phyloP scores from a whole-genome alignment of 2,113 vertebrate genomes.

The Pangasianodon gigas region DNA sequence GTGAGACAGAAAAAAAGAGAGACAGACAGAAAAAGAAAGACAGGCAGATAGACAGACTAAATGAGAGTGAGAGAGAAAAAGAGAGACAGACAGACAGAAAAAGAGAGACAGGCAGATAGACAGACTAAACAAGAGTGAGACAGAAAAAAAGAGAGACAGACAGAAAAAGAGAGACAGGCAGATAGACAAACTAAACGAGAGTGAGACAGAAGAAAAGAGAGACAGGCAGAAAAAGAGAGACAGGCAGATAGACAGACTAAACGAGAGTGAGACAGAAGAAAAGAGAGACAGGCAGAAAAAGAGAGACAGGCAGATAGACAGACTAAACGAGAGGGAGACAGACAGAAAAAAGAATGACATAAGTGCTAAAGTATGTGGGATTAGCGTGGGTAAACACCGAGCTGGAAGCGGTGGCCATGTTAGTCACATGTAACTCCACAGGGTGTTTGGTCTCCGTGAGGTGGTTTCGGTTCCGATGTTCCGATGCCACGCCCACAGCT shows the following conservation, averaged over 20 bases:
- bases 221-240: neutral
- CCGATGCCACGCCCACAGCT: neutral
- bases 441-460: neutral
- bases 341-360: neutral
- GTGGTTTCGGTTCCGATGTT: neutral
- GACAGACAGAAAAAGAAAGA: neutral
- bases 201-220: neutral
- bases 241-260: neutral
- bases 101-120: neutral
- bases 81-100: neutral
- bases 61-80: neutral
- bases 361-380: neutral
- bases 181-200: neutral
- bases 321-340: neutral
- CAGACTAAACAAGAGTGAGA: neutral
- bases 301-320: neutral
- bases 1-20: neutral
- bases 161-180: neutral
- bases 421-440: neutral
- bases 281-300: neutral
- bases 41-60: neutral
- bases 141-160: neutral
- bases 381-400: neutral
- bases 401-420: neutral
- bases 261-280: neutral